Percentiles rank a stretch among this genome's conserved stretches.
Evolutionary conservation across 2,888 invertebrate species (phyloP).

Genomic region (Antitype chi): DNA sequence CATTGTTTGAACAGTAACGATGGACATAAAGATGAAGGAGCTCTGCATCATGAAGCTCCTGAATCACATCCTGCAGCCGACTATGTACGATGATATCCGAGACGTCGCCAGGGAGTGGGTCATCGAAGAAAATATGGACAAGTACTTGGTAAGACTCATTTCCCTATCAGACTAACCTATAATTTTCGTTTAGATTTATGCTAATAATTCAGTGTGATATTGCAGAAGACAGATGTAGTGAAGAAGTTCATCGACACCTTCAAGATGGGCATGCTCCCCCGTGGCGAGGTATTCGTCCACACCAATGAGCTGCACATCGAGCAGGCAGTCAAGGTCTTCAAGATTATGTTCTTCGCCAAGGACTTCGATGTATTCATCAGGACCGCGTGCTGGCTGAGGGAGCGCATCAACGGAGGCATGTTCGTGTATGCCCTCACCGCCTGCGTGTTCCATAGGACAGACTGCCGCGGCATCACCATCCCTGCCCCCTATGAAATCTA

Average conservation of each 20-base stretch:
- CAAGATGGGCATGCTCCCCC: slow-evolving; percentile 91
- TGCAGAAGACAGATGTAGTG: slow-evolving; percentile 90
- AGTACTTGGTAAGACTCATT: slow-evolving; percentile 86
- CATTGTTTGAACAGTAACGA: slow-evolving; percentile 81
- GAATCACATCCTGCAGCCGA: slow-evolving; percentile 91
- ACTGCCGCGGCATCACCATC: slow-evolving; percentile 92
- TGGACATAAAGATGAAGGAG: slow-evolving; percentile 89
- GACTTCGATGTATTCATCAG: slow-evolving; percentile 93
- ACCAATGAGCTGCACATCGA: slow-evolving; percentile 91
- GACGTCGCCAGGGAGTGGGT: slow-evolving; percentile 91
- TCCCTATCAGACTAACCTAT: background rate
- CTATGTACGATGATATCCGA: slow-evolving; percentile 90
- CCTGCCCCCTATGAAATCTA: slow-evolving; percentile 95
- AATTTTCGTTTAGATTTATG: background rate
- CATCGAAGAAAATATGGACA: slow-evolving; percentile 90
- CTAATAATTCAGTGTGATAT: slow-evolving; percentile 42
- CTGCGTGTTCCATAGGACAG: slow-evolving; percentile 92
- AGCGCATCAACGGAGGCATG: slow-evolving; percentile 93
- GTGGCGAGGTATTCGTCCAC: slow-evolving; percentile 91
- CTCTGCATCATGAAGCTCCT: slow-evolving; percentile 90
- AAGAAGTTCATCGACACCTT: slow-evolving; percentile 90
- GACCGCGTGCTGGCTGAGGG: slow-evolving; percentile 93
- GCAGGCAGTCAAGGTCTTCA: slow-evolving; percentile 92
- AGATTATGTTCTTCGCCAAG: slow-evolving; percentile 92
- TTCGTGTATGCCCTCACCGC: slow-evolving; percentile 93